Conservation (phyloP, 2,888 invertebrate genomes). For the Ectobius pallidus region DNA sequence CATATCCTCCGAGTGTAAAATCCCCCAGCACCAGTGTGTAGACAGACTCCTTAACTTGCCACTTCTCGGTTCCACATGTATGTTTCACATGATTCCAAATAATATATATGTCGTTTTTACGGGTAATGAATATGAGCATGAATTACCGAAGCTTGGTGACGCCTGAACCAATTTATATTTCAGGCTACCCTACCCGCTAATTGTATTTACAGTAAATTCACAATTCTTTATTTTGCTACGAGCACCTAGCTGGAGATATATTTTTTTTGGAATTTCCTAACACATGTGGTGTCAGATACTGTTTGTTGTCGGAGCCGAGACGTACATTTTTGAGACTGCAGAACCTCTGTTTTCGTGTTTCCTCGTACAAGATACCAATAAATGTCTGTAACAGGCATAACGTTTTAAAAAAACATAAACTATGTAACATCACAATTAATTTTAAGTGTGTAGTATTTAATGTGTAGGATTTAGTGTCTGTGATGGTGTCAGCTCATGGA, state of each 20-base stretch:
- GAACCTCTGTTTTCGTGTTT: background rate
- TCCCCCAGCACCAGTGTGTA: constrained; percentile 33
- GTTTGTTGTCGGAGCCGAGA: too few species aligned
- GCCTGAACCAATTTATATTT: background rate
- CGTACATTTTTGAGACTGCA: too few species aligned
- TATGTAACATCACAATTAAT: constrained; percentile 13
- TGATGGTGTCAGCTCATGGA: background rate
- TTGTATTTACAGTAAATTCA: too few species aligned
- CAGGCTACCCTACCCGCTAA: too few species aligned
- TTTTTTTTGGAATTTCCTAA: too few species aligned
- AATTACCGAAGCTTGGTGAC: background rate
- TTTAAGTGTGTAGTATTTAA: background rate
- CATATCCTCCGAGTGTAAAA: constrained; percentile 36
- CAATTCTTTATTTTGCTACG: too few species aligned
- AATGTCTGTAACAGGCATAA: too few species aligned
- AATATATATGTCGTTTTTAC: background rate
- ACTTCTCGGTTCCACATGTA: background rate
- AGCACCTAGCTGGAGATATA: too few species aligned
- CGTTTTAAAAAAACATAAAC: too few species aligned
- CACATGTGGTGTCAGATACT: too few species aligned
- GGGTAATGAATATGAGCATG: background rate
- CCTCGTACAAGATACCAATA: background rate
- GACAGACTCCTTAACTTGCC: background rate
- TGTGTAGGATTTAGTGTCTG: background rate
- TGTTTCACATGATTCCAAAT: background rate